Percentiles rank a stretch among this genome's conserved stretches.
Conservation (phyloP, 1,140 invertebrate species). For the Tachypleus tridentatus region DNA sequence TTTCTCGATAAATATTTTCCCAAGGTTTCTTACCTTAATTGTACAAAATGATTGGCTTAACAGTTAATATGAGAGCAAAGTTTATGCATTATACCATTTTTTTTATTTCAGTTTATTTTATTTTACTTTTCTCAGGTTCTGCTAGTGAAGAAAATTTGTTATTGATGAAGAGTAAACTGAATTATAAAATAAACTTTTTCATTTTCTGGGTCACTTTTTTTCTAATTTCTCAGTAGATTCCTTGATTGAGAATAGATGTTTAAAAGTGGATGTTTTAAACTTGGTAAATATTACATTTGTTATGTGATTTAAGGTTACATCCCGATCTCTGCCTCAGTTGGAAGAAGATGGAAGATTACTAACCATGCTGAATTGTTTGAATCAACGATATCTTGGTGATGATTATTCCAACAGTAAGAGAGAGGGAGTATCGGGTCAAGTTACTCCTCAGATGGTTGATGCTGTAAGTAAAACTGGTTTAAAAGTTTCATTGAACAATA, state of each 20-base stretch:
- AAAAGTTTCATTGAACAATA: background rate
- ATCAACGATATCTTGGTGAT: constrained; percentile 65
- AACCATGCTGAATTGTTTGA: constrained; percentile 56
- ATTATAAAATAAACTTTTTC: too few relatives aligned
- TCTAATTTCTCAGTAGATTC: constrained; percentile 1
- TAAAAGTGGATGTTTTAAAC: background rate
- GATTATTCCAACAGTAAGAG: constrained; percentile 44
- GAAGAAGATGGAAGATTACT: constrained; percentile 71
- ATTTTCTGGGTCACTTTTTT: too few relatives aligned
- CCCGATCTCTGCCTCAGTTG: constrained; percentile 47
- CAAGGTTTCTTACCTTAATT: too few relatives aligned
- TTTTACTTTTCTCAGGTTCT: too few relatives aligned
- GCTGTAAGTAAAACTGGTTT: constrained; percentile 25
- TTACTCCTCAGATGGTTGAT: constrained; percentile 39
- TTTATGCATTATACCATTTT: too few relatives aligned
- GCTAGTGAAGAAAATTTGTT: too few relatives aligned
- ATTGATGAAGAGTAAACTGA: too few relatives aligned
- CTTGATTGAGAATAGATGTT: constrained; percentile 4
- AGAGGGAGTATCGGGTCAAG: constrained; percentile 25
- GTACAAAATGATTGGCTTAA: too few relatives aligned
- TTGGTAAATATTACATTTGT: constrained; percentile 1
- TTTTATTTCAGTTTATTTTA: too few relatives aligned
- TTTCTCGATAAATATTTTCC: too few relatives aligned
- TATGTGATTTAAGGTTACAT: constrained; percentile 32
- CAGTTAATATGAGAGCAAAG: too few relatives aligned